Evolutionary conservation across 2,888 invertebrate species (phyloP).

Genomic region (Melipona bicolor): DNA sequence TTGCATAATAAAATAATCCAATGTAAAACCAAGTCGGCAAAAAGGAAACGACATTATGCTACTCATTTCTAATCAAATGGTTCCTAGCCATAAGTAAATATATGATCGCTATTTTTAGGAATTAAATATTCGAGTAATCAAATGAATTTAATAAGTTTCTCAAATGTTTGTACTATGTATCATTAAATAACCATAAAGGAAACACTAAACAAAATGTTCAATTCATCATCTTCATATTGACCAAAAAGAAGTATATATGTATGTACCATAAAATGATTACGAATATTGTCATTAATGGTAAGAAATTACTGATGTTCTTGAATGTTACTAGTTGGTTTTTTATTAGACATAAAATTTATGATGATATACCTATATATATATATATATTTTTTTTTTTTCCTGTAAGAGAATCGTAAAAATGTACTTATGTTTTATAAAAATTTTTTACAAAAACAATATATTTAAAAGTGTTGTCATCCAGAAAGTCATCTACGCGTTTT

Average conservation of each 20-base stretch:
- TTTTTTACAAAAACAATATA: too few relatives aligned
- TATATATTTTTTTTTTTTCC: too few relatives aligned
- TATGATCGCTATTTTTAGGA: background rate
- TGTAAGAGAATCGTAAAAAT: too few relatives aligned
- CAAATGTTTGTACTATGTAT: background rate
- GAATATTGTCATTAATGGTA: background rate
- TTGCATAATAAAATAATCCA: slow-evolving; percentile 50
- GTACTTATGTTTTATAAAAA: too few relatives aligned
- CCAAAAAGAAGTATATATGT: background rate
- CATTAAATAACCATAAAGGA: background rate
- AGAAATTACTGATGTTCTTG: background rate
- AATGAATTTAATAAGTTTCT: background rate
- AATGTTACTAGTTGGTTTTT: background rate
- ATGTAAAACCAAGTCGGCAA: slow-evolving; percentile 70
- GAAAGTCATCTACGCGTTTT: too few relatives aligned
- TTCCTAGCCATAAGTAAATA: background rate
- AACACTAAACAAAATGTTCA: background rate
- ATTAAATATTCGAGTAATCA: background rate
- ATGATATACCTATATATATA: background rate
- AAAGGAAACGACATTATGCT: slow-evolving; percentile 61
- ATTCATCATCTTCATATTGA: background rate
- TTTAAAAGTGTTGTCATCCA: too few relatives aligned
- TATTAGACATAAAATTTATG: background rate
- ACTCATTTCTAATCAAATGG: slow-evolving; percentile 39
- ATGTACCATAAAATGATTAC: background rate